Evolutionary conservation across 1,140 invertebrate species (phyloP).

Genomic region (Heliconius eleuchia): DNA sequence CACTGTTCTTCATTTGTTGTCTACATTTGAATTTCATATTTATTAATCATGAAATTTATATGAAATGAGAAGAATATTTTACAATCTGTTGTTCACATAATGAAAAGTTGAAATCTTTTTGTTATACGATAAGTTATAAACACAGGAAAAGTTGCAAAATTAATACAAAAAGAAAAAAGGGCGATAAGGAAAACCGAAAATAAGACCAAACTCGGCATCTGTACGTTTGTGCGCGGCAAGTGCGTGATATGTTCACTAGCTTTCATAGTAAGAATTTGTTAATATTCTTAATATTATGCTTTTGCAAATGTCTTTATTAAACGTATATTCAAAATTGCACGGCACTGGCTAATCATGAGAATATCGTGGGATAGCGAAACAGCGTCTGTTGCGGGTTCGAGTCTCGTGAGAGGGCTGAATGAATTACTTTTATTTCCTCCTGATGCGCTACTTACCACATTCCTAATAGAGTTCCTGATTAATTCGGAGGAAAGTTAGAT

Average conservation of each 20-base stretch:
- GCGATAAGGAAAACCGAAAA: not conserved
- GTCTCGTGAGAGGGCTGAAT: too few species aligned
- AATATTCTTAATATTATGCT: not conserved
- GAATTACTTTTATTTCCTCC: too few species aligned
- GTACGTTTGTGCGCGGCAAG: not conserved
- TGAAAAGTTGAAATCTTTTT: not conserved
- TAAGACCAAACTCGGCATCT: not conserved
- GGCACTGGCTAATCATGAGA: not conserved
- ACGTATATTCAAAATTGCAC: not conserved
- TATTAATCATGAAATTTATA: too few species aligned
- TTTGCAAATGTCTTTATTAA: not conserved
- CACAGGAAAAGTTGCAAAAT: not conserved
- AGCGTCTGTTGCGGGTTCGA: too few species aligned
- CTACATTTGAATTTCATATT: too few species aligned
- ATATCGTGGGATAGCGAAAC: too few species aligned
- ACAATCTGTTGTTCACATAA: not conserved
- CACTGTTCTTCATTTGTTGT: too few species aligned
- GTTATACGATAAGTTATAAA: not conserved
- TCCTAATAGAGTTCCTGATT: too few species aligned
- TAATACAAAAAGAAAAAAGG: constrained; percentile 8
- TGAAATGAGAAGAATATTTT: not conserved
- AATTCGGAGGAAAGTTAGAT: too few species aligned
- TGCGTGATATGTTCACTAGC: not conserved
- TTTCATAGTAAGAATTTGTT: not conserved
- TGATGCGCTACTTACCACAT: too few species aligned